Conservation (phyloP, 1,140 invertebrate species). For the Temnothorax longispinosus region DNA sequence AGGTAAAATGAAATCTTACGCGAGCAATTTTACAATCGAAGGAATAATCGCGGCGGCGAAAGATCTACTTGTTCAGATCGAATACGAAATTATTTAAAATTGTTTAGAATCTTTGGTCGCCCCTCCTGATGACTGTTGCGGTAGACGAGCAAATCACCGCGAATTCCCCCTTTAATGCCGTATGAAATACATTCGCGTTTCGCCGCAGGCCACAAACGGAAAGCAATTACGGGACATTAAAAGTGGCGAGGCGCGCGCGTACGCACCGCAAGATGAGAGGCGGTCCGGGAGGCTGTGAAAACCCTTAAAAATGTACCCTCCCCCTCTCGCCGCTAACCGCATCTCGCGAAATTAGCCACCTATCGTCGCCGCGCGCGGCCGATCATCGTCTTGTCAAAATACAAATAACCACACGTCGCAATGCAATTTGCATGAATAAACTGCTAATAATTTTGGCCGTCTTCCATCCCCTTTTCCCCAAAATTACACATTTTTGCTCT, state of each 20-base stretch:
- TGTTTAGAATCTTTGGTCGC: conserved; percentile 32
- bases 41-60: neutral
- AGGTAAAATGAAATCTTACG: conserved; percentile 1
- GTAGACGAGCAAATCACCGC: conserved; percentile 31
- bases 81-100: conserved; percentile 64
- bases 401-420: conserved; percentile 29
- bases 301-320: conserved; percentile 51
- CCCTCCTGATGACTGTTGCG: neutral
- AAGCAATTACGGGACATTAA: conserved; percentile 78
- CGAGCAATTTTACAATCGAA: neutral
- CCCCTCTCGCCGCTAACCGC: neutral
- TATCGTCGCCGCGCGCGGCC: conserved; percentile 47
- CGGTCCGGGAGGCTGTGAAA: conserved; percentile 29
- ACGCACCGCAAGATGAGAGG: conserved; percentile 57
- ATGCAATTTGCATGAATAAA: conserved; percentile 43
- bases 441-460: neutral
- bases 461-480: neutral
- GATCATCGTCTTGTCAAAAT: conserved; percentile 49
- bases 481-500: conserved; percentile 20
- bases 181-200: conserved; percentile 72
- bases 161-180: conserved; percentile 59
- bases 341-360: conserved; percentile 19
- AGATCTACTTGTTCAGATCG: neutral
- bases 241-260: conserved; percentile 48
- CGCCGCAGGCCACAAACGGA: conserved; percentile 75